A percentile compares a stretch with the other conserved stretches of the same genome.
These are phyloP conservation scores for Plotosus lineatus DNA, from an alignment of 2,113 vertebrate genomes.

Conservation along the genomic window DNA sequence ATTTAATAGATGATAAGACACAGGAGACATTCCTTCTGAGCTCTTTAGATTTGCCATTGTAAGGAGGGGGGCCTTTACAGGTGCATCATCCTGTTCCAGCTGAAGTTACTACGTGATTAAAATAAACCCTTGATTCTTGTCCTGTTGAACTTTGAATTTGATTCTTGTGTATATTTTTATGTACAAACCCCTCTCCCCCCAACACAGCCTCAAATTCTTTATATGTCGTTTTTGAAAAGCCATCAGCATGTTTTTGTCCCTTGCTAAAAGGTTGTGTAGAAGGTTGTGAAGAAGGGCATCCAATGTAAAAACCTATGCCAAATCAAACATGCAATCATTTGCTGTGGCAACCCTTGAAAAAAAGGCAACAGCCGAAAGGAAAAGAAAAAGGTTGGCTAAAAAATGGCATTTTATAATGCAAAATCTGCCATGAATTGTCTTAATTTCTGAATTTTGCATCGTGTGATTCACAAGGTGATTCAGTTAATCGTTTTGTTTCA, in stretches of 20 bases:
- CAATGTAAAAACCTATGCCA: no score
- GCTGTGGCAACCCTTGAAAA: no score
- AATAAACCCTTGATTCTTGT: slow-evolving; percentile 32
- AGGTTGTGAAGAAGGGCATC: no score
- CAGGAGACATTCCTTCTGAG: neutral
- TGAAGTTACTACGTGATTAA: slow-evolving; percentile 9
- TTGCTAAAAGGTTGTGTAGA: no score
- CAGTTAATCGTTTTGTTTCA: neutral
- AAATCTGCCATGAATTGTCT: neutral
- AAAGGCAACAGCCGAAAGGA: no score
- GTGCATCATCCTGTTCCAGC: slow-evolving; percentile 1
- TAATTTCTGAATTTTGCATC: neutral
- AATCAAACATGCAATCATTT: no score
- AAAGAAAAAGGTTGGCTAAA: neutral
- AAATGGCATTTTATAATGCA: neutral
- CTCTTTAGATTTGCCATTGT: neutral
- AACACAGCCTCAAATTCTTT: neutral
- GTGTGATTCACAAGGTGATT: neutral
- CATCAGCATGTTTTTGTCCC: no score
- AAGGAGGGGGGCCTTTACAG: neutral
- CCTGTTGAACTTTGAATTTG: neutral
- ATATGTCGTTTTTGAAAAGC: neutral
- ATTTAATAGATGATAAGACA: neutral
- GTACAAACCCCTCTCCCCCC: no score
- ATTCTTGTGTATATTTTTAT: neutral